Base-by-base conservation (phyloP, 35 echinoderm and acorn worm genomes). In the Amphiura filiformis region DNA sequence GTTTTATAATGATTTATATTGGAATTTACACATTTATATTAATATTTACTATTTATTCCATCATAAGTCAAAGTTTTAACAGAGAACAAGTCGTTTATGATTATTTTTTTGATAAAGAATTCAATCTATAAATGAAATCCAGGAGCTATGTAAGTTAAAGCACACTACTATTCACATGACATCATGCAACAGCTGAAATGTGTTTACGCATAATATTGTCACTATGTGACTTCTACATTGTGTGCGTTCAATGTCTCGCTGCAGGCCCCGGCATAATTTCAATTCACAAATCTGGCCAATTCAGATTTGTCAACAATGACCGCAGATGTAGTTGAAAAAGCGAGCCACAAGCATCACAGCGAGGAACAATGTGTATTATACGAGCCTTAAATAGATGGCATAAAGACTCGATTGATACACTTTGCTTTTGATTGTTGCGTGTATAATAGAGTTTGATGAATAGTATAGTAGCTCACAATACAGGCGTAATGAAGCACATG, bases 261-360 rank as follows among this genome's bases (percentile, higher is more conserved):
- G 61, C 61, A 30, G 61, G 61, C 61, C 26, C 2, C 61, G 61
- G 61, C 61, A 70, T 70, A 70, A 70, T 70, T 70, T 70, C 61
- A 70, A 70, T 70, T 70, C 61, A 70, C 61, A 70, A 70, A 70
- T 70, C 61, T 70, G 61, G 61, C 61, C 61, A 70, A 70, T 70
- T 18, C 28, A 70, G 61, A 70, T 70, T 26, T 23, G 61, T 4
- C 61, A 70, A 70, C 61, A 70, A 70, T 70, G 61, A 70, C 61
- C 61, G 61, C 61, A 70, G 61, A 70, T 70, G 61, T 70, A 70
- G 61, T 30, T 70, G 61, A 70, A 70, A 11, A 70, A 26, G 28
- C 61, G 26, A 70, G 11, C 61, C 61, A 70, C 61, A 26, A 30
- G 61, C 61, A 26, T 5, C 28, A n/a, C 15, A 3, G 28, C 61